Base-by-base conservation (phyloP, 2,113 vertebrate species). In the Oreochromis tanganicae region DNA sequence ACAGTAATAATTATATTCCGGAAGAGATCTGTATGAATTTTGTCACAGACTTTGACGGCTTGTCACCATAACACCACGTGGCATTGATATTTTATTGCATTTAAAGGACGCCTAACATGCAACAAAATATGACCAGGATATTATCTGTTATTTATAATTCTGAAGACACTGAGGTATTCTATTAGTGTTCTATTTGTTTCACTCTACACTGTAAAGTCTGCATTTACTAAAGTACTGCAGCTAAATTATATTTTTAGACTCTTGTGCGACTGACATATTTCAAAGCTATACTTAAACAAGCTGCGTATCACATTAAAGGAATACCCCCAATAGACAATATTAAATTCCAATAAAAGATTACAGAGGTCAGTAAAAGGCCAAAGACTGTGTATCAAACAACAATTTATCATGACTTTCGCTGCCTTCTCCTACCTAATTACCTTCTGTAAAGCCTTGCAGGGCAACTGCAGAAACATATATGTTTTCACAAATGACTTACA, bases 1-100 rank as follows among this genome's bases (percentile, higher is more conserved):
- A 89, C 91, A 90, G 86, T 75, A 92, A 91, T 94, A 94, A 94
- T 94, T 92, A 91, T 94, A 92, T 94, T 94, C 91, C 68, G 57
- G 12, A 88, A 83, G 89, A 92, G 89, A 91, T 92, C 80, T 78
- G 89, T 83, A 89, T 92, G 85, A 91, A 91, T 92, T 94, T 84
- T 89, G 88, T 88, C 85, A 83, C 83, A 81, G 87, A 91, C 85
- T 90, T 89, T 92, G 88, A 93, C 4, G n/a, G 85, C 82, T 87
- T 91, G 88, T 87, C 87, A 43, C 81, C 82, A 81, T 21, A 21
- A 89, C 85, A 85, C 52, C 7, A 11, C 14, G 9, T 80, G 88
- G 91, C 85, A 68, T 14, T 80, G 88, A 87, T 68, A 80, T 89
- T 90, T 86, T 52, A 88, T 79, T 81, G 38, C 56, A 61, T 55